Evolutionary conservation across 2,888 invertebrate species (phyloP).

Genomic region (Pristionchus mayeri): DNA sequence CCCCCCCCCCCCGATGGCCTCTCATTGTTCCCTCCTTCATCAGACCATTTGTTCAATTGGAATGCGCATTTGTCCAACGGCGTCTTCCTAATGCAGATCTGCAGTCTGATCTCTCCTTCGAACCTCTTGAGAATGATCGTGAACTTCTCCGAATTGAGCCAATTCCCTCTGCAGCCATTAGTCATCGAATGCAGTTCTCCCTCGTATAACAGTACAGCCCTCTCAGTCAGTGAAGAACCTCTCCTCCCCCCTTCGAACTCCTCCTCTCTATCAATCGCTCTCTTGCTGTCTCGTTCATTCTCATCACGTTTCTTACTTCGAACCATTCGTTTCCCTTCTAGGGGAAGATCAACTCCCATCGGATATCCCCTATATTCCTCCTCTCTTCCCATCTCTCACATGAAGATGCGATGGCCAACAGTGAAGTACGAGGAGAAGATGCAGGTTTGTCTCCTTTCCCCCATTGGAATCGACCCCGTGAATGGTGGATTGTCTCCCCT

Average conservation of each 20-base stretch:
- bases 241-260: not conserved
- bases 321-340: not conserved
- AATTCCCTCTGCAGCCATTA: not conserved
- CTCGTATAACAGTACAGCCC: constrained; percentile 26
- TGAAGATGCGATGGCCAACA: constrained; percentile 42
- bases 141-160: constrained; percentile 1
- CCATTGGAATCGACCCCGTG: not conserved
- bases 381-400: not conserved
- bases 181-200: not conserved
- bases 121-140: no score
- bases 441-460: constrained; percentile 39
- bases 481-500: not conserved
- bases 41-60: no score
- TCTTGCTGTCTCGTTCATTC: constrained; percentile 18
- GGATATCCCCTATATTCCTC: constrained; percentile 1
- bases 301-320: not conserved
- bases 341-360: not conserved
- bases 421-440: constrained; percentile 49
- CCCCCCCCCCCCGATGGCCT: not conserved
- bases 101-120: not conserved
- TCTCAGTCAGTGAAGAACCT: not conserved
- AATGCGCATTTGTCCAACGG: not conserved
- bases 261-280: constrained; percentile 28
- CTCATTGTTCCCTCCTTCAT: not conserved
- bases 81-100: not conserved